A percentile compares a stretch with the other conserved stretches of the same genome.
Conservation (phyloP, 2,113 vertebrate species). For the Perccottus glenii region DNA sequence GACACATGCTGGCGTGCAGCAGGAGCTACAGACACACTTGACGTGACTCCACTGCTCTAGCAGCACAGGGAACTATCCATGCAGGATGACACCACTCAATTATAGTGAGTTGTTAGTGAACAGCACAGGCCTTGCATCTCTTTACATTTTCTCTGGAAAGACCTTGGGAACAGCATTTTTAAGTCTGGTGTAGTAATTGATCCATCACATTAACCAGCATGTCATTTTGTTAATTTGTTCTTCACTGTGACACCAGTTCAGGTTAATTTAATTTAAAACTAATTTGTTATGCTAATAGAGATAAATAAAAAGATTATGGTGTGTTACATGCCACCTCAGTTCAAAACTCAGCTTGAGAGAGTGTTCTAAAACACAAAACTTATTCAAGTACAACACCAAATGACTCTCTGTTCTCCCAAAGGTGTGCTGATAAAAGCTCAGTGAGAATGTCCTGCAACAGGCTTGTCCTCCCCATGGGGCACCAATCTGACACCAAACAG, state of each 20-base stretch:
- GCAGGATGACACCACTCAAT: constrained; percentile 37
- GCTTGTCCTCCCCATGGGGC: constrained; percentile 33
- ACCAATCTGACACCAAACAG: constrained; percentile 42
- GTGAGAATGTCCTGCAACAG: constrained; percentile 46
- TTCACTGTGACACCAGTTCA: constrained; percentile 14
- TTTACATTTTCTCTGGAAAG: constrained; percentile 16
- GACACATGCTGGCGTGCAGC: constrained; percentile 11
- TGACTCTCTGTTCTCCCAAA: constrained; percentile 13
- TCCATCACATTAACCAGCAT: constrained; percentile 3
- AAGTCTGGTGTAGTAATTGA: constrained; percentile 26
- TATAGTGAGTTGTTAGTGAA: constrained; percentile 37
- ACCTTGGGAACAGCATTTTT: constrained; percentile 6
- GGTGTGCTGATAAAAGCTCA: constrained; percentile 60
- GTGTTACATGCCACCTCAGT: constrained; percentile 21
- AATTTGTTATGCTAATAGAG: constrained; percentile 47
- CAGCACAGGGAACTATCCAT: constrained; percentile 31
- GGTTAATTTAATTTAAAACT: constrained; percentile 31
- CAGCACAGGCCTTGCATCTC: constrained; percentile 18
- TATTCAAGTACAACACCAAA: constrained; percentile 6
- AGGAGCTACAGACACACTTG: not conserved
- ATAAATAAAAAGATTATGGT: constrained; percentile 23
- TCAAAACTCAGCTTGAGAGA: not conserved
- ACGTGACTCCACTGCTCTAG: constrained; percentile 18
- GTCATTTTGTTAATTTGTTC: constrained; percentile 22
- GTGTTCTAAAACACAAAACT: constrained; percentile 5